Conservation (phyloP, 2,888 invertebrate genomes). For the Cerceris rybyensis region DNA sequence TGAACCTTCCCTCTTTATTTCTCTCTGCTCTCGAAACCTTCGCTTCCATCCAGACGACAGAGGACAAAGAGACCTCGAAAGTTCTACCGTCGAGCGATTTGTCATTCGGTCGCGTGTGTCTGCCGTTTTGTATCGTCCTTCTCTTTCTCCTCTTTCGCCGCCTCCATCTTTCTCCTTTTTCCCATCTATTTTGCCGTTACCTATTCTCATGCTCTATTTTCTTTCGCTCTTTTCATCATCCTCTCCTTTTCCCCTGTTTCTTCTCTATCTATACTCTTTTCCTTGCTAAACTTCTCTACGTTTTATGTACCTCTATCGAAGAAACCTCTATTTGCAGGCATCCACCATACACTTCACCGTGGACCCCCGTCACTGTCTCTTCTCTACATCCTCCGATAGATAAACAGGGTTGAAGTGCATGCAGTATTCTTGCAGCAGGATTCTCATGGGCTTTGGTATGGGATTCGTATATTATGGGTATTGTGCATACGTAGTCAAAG, state of each 20-base stretch:
- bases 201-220: no score
- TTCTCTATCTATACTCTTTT: background rate
- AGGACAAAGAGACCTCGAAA: constrained; percentile 49
- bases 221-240: no score
- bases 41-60: constrained; percentile 25
- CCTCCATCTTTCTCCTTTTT: constrained; percentile 4
- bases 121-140: constrained; percentile 18
- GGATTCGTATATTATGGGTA: constrained; percentile 47
- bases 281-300: constrained; percentile 5
- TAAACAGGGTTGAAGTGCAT: constrained; percentile 44
- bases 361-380: background rate
- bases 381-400: constrained; percentile 8
- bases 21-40: background rate
- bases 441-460: constrained; percentile 28
- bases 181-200: background rate
- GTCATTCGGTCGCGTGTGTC: constrained; percentile 44
- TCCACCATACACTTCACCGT: background rate
- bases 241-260: background rate
- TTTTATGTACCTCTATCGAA: constrained; percentile 2
- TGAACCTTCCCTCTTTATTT: constrained; percentile 13
- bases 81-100: constrained; percentile 44
- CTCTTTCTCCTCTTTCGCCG: background rate
- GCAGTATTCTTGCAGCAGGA: constrained; percentile 28
- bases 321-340: background rate
- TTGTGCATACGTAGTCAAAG: constrained; percentile 28